Percentiles rank a stretch among this genome's conserved stretches.
These are phyloP conservation scores for Odontophorus gujanensis DNA, from an alignment of 2,113 vertebrate genomes.

Conservation along the genomic window DNA sequence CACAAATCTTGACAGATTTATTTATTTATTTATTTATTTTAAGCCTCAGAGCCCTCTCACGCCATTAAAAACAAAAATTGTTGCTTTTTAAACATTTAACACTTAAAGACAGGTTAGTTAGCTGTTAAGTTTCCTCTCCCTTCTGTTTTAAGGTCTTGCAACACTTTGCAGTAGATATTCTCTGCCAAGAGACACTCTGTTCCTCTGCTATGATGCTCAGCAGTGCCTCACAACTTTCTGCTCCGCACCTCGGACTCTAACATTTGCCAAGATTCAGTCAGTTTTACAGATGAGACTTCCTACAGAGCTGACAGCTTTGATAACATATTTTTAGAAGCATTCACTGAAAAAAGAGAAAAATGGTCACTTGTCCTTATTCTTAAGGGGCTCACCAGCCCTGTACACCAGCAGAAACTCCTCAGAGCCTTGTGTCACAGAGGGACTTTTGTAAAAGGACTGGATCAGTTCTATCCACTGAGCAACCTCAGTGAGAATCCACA, in stretches of 20 bases:
- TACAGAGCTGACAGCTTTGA: not conserved
- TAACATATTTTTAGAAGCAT: not conserved
- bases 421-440: not conserved
- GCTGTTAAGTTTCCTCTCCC: not conserved
- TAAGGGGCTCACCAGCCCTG: not conserved
- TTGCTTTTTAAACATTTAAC: not conserved
- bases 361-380: not conserved
- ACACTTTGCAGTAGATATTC: accelerated
- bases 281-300: not conserved
- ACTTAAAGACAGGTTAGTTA: not conserved
- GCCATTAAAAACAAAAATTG: not conserved
- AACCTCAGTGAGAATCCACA: not conserved
- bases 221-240: not conserved
- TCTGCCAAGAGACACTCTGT: not conserved
- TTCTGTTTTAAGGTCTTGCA: not conserved
- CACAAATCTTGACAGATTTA: not conserved
- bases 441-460: not conserved
- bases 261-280: not conserved
- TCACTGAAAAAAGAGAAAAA: not conserved
- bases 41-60: not conserved
- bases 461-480: not conserved
- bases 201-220: not conserved
- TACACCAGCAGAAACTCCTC: not conserved
- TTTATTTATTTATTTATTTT: not conserved
- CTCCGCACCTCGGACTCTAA: not conserved